A percentile compares a stretch with the other conserved stretches of the same genome.
phyloP scores from a whole-genome alignment of 2,888 invertebrate species.

The Calameuta filiformis region DNA sequence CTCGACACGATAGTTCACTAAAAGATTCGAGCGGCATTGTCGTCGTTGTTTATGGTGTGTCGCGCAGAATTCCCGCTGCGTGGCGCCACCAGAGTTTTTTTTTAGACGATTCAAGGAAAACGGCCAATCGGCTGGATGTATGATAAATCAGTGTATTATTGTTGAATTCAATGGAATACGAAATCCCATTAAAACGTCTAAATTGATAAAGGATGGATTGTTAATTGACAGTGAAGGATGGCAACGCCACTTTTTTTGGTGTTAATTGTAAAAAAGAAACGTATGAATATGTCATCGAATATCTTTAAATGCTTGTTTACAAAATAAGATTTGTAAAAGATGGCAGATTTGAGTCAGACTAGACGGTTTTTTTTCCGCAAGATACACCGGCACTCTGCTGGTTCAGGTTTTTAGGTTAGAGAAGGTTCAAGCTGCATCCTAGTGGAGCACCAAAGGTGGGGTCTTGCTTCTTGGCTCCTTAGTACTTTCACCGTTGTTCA shows the following conservation, averaged over 20 bases:
- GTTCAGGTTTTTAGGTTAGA: not conserved
- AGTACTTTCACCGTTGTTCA: conserved; percentile 6
- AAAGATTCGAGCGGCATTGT: not conserved
- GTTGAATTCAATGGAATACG: not conserved
- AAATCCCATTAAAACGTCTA: not conserved
- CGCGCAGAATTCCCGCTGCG: not conserved
- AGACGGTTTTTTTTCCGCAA: not conserved
- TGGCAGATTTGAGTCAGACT: not conserved
- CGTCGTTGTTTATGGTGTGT: not conserved
- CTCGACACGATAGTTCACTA: not conserved
- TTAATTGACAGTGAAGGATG: not conserved
- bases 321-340: not conserved
- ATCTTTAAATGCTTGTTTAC: not conserved
- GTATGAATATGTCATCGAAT: not conserved
- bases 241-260: not conserved
- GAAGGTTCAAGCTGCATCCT: conserved; percentile 4
- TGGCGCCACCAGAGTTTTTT: not conserved
- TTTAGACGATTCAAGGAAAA: no score
- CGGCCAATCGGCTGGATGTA: no score
- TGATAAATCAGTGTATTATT: not conserved
- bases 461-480: not conserved
- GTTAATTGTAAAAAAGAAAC: not conserved
- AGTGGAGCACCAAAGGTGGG: conserved; percentile 7
- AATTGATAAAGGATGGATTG: not conserved
- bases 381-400: not conserved